phyloP scores from a whole-genome alignment of 2,113 vertebrate genomes.

The Columbina picui region DNA sequence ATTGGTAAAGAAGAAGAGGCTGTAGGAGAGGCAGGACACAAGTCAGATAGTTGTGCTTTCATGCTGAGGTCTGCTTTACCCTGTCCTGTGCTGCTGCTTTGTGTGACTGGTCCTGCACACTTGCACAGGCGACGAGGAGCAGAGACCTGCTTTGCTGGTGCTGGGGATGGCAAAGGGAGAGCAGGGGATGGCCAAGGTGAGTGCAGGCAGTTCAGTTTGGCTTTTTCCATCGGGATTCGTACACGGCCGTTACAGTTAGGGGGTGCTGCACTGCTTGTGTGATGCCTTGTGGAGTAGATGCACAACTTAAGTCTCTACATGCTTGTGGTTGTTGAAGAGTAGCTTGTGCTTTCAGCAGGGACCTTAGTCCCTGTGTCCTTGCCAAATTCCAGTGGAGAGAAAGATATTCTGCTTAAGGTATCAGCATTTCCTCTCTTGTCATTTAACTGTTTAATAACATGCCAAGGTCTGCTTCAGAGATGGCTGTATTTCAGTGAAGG shows the following conservation, averaged over 20 bases:
- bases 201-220: neutral
- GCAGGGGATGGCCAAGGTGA: neutral
- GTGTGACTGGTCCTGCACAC: neutral
- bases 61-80: neutral
- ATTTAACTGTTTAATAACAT: constrained; percentile 39
- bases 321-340: constrained; percentile 5
- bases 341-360: neutral
- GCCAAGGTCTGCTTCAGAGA: neutral
- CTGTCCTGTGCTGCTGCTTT: neutral
- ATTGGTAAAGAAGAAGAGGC: neutral
- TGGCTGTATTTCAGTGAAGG: neutral
- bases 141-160: neutral
- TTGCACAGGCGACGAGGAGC: neutral
- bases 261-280: neutral
- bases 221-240: neutral
- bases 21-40: neutral
- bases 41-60: neutral
- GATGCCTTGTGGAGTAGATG: neutral
- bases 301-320: neutral
- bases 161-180: neutral
- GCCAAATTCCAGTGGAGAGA: constrained; percentile 65
- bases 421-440: constrained; percentile 44
- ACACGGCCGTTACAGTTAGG: neutral
- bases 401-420: constrained; percentile 52
- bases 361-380: neutral